Evolutionary conservation across 2,888 invertebrate genomes (phyloP), one percentile per base, ranked within the genome.

Genomic region (Nemotelus nigrinus): DNA sequence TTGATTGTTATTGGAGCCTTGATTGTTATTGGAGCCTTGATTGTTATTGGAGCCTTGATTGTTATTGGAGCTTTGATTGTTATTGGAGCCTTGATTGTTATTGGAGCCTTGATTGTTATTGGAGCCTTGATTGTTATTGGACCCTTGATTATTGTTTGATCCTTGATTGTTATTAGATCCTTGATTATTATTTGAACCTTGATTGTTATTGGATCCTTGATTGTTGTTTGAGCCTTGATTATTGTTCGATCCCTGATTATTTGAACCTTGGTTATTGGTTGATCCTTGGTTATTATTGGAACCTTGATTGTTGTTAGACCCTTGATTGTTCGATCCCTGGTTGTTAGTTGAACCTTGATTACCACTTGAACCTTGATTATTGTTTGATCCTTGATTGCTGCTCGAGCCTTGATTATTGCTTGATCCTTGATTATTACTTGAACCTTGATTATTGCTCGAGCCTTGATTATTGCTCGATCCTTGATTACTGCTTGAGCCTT

Each of bases 301-400:
- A 5, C 78, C 76, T 63, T 82, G 79, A 55, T 76, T 80, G 25
- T 78, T 78, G 1, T 75, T 77, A 2, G 80, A 78, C 43, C 64
- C 60, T 2, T 77, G 79, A 53, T 43, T 77, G 48, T 53, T 45
- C 7, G 80, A 76, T n/a, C 78, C 78, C 57, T 82, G 81, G 58
- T 80, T 80, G 63, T 78, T 81, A 8, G 57, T 76, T 2, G 81
- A 81, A n/a, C 76, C 78, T 70, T 83, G 81, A 77, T 81, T 81
- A 8, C 48, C 79, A 2, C 75, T 65, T 5, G 83, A 82, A 1
- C 79, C 67, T 79, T 82, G 81, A 2, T 79, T 79, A 79, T 58
- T 78, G 2, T 77, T 77, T 6, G 77, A 78, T 8, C 65, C 70
- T 44, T 80, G 79, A 57, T 79, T 78, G 6, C 10, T 77, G 1